Evolutionary conservation across 2,113 vertebrate species (phyloP).

Genomic region (Promerops cafer): DNA sequence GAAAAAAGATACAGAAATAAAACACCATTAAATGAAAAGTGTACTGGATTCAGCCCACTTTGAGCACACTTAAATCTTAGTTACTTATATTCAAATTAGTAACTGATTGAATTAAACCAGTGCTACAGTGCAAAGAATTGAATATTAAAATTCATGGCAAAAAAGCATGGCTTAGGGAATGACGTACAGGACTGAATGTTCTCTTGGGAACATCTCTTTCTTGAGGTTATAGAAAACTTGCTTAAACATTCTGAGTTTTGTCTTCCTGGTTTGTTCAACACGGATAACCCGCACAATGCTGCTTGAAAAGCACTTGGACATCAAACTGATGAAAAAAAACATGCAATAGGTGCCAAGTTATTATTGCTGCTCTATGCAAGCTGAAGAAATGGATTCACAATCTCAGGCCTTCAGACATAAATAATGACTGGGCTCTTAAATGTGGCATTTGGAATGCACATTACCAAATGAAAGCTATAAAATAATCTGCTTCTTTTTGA

Average conservation of each 20-base stretch:
- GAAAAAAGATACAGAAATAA: background rate
- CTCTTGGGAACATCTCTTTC: background rate
- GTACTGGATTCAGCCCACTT: background rate
- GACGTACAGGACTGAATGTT: background rate
- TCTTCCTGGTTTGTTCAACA: background rate
- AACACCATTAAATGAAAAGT: background rate
- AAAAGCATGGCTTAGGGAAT: background rate
- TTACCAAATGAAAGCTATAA: background rate
- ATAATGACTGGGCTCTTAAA: background rate
- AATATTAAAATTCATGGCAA: background rate
- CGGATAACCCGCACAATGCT: background rate
- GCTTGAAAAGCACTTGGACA: background rate
- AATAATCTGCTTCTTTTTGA: background rate
- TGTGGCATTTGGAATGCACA: background rate
- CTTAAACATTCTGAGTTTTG: background rate
- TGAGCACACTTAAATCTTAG: background rate
- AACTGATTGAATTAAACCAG: background rate
- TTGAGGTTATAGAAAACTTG: background rate
- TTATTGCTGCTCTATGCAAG: background rate
- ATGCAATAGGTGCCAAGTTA: background rate
- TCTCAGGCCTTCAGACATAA: background rate
- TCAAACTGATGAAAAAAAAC: background rate
- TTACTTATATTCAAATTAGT: background rate
- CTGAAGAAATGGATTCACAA: background rate
- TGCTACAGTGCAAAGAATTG: background rate